phyloP scores from a whole-genome alignment of 2,797 vertebrate genomes.

The Thripadectes ignobilis region DNA sequence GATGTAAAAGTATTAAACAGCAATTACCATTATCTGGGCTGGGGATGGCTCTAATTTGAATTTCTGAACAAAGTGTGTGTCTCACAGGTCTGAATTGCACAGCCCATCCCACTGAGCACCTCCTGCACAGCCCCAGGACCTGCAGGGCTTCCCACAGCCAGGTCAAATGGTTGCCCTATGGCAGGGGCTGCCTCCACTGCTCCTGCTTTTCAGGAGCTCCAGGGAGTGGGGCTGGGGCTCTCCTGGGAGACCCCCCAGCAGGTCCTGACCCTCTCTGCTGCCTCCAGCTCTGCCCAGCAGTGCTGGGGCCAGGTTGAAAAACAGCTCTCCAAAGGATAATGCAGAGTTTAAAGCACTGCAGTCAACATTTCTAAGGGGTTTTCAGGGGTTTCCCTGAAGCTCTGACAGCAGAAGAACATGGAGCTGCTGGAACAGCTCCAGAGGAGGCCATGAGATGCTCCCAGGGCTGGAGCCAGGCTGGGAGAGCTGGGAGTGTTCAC shows the following conservation, averaged over 20 bases:
- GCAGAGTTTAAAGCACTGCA: not conserved
- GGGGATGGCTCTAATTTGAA: slow-evolving; percentile 26
- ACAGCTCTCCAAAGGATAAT: not conserved
- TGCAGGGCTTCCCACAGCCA: not conserved
- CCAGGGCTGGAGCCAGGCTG: not conserved
- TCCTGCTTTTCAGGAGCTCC: not conserved
- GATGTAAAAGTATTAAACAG: slow-evolving; percentile 18
- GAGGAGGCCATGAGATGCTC: not conserved
- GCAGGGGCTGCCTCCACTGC: too few species aligned
- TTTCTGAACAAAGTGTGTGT: not conserved
- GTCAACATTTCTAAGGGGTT: not conserved
- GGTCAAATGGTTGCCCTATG: not conserved
- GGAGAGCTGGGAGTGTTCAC: not conserved
- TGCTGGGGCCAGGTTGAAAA: not conserved
- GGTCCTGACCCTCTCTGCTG: not conserved
- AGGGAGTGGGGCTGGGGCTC: not conserved
- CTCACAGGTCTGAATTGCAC: not conserved
- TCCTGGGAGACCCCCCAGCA: fast-evolving
- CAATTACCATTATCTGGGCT: slow-evolving; percentile 30
- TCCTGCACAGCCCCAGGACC: not conserved
- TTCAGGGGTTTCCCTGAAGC: not conserved
- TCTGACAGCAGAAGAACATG: not conserved
- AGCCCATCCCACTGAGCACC: not conserved
- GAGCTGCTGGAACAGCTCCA: not conserved
- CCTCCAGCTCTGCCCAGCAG: not conserved